Conservation (phyloP, 2,888 invertebrate species). For the Didymodactylos carnosus region DNA sequence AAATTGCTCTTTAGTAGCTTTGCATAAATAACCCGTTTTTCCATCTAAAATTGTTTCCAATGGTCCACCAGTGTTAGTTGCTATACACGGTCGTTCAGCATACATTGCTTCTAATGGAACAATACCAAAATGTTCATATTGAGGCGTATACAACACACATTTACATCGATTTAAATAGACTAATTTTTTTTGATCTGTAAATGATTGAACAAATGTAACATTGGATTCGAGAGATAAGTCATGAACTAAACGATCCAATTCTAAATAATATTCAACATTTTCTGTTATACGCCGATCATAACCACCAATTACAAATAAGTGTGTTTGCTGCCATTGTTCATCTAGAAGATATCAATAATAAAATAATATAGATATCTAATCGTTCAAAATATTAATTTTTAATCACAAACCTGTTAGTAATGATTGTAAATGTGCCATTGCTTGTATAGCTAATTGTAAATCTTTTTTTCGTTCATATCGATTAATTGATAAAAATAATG, state of each 20-base stretch:
- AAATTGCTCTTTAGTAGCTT: constrained; percentile 49
- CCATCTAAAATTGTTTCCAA: constrained; percentile 53
- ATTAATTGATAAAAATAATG: constrained; percentile 72
- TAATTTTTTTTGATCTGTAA: constrained; percentile 62
- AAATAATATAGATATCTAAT: not conserved
- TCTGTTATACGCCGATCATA: constrained; percentile 70
- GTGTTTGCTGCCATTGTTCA: constrained; percentile 36
- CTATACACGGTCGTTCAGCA: constrained; percentile 71
- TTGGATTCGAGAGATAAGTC: constrained; percentile 39
- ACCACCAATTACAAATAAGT: constrained; percentile 79
- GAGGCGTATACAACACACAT: constrained; percentile 77
- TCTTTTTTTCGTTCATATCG: constrained; percentile 92
- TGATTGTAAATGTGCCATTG: constrained; percentile 44
- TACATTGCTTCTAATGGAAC: constrained; percentile 98
- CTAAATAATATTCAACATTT: constrained; percentile 62
- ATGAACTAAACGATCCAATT: constrained; percentile 48
- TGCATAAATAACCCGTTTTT: constrained; percentile 57
- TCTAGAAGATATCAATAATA: no score
- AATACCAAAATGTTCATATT: constrained; percentile 94
- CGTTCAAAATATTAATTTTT: not conserved
- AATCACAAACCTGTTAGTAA: not conserved
- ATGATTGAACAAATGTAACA: constrained; percentile 44
- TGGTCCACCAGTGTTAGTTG: constrained; percentile 83
- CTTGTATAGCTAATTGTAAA: constrained; percentile 59
- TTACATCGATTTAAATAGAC: constrained; percentile 54